Percentiles rank a stretch among this genome's conserved stretches.
Evolutionary conservation across 2,797 vertebrate species (phyloP).

Genomic region (Argyrosomus regius): DNA sequence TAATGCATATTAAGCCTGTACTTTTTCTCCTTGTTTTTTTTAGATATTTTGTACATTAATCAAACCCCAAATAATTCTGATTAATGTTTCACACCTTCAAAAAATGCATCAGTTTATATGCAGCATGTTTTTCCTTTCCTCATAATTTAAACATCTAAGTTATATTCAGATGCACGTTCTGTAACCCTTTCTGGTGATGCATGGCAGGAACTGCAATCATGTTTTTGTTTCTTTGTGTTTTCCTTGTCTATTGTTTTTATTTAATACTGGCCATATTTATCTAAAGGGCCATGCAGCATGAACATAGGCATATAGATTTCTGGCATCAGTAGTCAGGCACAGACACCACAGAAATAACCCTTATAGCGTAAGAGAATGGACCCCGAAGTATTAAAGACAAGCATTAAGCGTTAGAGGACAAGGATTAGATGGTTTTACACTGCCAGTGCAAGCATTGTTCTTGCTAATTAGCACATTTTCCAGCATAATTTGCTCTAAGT

Average conservation of each 20-base stretch:
- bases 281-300: neutral
- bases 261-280: constrained; percentile 15
- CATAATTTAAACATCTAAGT: constrained; percentile 36
- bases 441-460: constrained; percentile 57
- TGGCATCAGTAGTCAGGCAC: constrained; percentile 29
- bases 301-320: neutral
- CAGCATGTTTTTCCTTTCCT: constrained; percentile 10
- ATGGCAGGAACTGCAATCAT: neutral
- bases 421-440: constrained; percentile 56
- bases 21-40: neutral
- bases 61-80: neutral
- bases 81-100: constrained; percentile 28
- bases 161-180: constrained; percentile 20
- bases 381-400: constrained; percentile 30
- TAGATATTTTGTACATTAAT: constrained; percentile 8
- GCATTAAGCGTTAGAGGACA: constrained; percentile 58
- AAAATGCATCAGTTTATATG: neutral
- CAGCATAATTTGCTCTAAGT: constrained; percentile 61
- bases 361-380: constrained; percentile 24
- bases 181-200: constrained; percentile 11
- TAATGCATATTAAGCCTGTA: neutral
- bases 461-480: constrained; percentile 69
- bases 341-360: constrained; percentile 33
- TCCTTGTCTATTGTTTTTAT: neutral
- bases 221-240: constrained; percentile 15